phyloP scores from a whole-genome alignment of 2,113 vertebrate species.

The Bos taurus region DNA sequence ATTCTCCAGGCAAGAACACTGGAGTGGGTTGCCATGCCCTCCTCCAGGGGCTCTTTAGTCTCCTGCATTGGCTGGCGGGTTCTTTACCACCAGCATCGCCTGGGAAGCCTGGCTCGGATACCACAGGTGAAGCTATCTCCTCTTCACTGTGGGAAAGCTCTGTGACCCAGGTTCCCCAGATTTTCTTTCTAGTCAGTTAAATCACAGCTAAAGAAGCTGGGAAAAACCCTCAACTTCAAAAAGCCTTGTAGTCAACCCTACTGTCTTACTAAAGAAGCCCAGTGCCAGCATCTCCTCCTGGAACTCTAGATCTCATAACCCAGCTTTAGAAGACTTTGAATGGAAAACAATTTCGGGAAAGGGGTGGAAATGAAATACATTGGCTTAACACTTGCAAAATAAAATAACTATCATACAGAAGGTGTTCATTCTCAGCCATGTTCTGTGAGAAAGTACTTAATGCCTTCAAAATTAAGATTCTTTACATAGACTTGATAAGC shows the following conservation, averaged over 20 bases:
- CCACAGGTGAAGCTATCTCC: neutral
- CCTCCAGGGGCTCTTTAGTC: neutral
- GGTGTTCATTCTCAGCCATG: neutral
- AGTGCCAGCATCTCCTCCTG: neutral
- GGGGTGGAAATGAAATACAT: neutral
- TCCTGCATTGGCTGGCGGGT: neutral
- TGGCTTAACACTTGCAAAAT: neutral
- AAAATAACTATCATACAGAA: neutral
- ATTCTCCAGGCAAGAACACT: neutral
- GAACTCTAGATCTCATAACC: neutral
- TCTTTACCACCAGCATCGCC: neutral
- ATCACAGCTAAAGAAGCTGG: neutral
- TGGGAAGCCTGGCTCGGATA: neutral
- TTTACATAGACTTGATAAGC: neutral
- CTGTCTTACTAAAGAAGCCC: neutral
- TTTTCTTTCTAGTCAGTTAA: neutral
- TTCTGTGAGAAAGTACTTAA: neutral
- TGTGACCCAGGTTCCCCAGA: neutral
- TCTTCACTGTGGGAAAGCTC: neutral
- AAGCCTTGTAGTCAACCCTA: neutral
- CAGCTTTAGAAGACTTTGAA: neutral
- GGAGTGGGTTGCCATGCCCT: neutral
- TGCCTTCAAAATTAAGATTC: slow-evolving; percentile 14
- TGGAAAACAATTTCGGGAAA: neutral
- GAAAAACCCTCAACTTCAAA: neutral